Evolutionary conservation across 2,113 vertebrate species (phyloP).

Genomic region (Syngnathus scovelli): DNA sequence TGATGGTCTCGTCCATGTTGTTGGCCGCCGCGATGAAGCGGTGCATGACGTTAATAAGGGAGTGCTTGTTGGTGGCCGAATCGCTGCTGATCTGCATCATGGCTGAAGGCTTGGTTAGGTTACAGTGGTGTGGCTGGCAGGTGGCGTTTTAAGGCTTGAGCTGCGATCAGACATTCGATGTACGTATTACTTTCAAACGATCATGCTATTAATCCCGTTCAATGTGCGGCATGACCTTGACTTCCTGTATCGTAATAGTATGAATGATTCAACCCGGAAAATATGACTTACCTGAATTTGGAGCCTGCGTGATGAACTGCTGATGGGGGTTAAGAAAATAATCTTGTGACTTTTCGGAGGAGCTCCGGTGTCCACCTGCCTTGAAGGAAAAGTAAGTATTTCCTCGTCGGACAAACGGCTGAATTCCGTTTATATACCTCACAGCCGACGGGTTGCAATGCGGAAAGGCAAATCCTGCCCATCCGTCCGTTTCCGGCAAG

Average conservation of each 20-base stretch:
- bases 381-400: conserved; percentile 46
- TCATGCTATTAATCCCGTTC: neutral
- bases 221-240: conserved; percentile 34
- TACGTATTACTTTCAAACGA: neutral
- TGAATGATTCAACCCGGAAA: neutral
- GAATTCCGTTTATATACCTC: conserved; percentile 33
- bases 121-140: conserved; percentile 19
- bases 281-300: conserved; percentile 47
- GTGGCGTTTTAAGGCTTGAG: conserved; percentile 26
- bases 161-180: neutral
- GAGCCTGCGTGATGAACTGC: conserved; percentile 9
- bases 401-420: conserved; percentile 5
- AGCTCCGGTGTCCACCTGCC: conserved; percentile 17
- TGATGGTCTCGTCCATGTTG: conserved; percentile 80
- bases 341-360: conserved; percentile 3
- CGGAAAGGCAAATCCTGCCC: neutral
- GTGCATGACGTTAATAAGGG: conserved; percentile 76
- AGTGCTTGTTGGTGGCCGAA: conserved; percentile 70
- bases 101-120: conserved; percentile 20
- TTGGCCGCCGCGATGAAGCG: conserved; percentile 76
- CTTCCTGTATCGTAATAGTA: neutral
- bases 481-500: neutral
- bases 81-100: conserved; percentile 75
- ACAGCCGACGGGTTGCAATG: conserved; percentile 26
- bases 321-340: neutral